Percentiles rank a stretch among this genome's conserved stretches.
Evolutionary conservation across 2,888 invertebrate species (phyloP).

Genomic region (Agapostemon virescens): DNA sequence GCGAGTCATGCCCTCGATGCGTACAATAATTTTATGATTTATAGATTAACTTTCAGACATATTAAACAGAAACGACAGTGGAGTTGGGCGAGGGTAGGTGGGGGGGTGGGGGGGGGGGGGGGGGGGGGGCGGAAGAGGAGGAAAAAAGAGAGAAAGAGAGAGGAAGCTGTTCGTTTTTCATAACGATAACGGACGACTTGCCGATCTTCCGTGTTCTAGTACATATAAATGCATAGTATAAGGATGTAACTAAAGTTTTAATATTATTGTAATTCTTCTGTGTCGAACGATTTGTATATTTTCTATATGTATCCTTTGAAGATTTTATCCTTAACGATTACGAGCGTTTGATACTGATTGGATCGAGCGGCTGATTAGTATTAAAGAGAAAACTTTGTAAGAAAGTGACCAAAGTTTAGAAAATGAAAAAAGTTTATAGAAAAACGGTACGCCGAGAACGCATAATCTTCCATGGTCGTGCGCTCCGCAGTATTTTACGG

Average conservation of each 20-base stretch:
- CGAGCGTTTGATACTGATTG: conserved; percentile 52
- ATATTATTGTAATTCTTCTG: conserved; percentile 57
- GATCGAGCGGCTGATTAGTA: conserved; percentile 53
- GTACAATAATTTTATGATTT: conserved; percentile 46
- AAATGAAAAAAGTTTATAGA: conserved; percentile 40
- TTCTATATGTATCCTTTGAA: conserved; percentile 59
- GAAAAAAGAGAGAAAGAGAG: neutral
- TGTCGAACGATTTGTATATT: conserved; percentile 64
- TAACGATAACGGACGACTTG: conserved; percentile 14
- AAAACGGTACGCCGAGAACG: conserved; percentile 59
- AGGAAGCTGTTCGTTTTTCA: conserved; percentile 1
- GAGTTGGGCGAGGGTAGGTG: no score
- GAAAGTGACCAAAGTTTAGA: conserved; percentile 73
- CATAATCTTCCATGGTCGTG: conserved; percentile 57
- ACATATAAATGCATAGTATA: conserved; percentile 39
- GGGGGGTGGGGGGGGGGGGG: neutral
- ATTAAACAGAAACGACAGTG: conserved; percentile 10
- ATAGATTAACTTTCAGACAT: conserved; percentile 47
- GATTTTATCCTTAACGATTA: conserved; percentile 47
- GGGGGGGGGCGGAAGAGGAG: neutral
- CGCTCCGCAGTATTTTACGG: conserved; percentile 44
- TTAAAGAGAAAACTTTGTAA: conserved; percentile 66
- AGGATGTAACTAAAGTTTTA: conserved; percentile 60
- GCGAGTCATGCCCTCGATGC: conserved; percentile 29
- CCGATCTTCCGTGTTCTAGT: conserved; percentile 57